Evolutionary conservation across 1,140 invertebrate genomes (phyloP).

Genomic region (Conopomorpha cramerella): DNA sequence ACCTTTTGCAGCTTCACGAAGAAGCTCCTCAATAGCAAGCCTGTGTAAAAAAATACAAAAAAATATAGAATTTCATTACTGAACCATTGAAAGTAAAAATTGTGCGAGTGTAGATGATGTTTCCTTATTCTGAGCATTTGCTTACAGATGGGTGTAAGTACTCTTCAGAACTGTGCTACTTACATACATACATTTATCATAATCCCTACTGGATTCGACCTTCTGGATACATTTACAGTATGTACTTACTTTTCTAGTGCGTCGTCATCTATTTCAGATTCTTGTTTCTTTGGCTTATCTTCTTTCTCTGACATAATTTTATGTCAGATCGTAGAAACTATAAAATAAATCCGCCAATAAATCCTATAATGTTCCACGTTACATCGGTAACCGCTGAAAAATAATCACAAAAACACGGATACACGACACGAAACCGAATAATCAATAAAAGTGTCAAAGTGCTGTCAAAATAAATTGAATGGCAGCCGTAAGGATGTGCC

Average conservation of each 20-base stretch:
- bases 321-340: constrained; percentile 4
- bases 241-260: constrained; percentile 42
- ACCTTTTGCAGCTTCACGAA: constrained; percentile 66
- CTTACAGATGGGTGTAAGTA: not conserved
- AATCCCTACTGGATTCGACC: too few species aligned
- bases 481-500: too few species aligned
- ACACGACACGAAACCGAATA: too few species aligned
- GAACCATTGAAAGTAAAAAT: too few species aligned
- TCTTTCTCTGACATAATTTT: constrained; percentile 56
- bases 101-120: too few species aligned
- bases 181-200: too few species aligned
- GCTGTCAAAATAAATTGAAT: too few species aligned
- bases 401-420: not conserved
- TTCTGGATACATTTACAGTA: constrained; percentile 9
- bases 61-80: too few species aligned
- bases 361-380: not conserved
- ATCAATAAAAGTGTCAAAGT: too few species aligned
- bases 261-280: constrained; percentile 47
- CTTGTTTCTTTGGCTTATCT: constrained; percentile 38
- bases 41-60: constrained; percentile 26
- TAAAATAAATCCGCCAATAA: constrained; percentile 1
- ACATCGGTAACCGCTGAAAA: not conserved
- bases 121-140: not conserved
- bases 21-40: constrained; percentile 64
- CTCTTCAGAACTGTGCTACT: too few species aligned